Conservation (phyloP, 2,888 invertebrate species). For the Onthophagus sagittarius region DNA sequence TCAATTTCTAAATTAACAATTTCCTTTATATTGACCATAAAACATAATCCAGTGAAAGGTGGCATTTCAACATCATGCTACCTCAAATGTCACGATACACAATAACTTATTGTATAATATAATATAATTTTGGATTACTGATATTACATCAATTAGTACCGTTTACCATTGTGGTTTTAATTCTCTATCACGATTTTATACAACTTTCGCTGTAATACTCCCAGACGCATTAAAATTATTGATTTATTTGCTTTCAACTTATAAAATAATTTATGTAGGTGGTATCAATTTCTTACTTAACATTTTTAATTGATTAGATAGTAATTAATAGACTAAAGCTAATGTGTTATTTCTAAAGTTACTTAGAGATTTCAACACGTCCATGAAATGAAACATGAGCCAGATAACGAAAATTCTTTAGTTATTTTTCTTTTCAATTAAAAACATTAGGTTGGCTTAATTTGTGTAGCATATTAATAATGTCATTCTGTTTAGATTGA, state of each 20-base stretch:
- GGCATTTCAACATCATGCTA: neutral
- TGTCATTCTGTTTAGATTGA: neutral
- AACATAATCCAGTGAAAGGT: neutral
- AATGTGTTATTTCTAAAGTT: too few relatives aligned
- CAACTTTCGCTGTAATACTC: neutral
- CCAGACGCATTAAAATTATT: too few relatives aligned
- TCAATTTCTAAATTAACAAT: neutral
- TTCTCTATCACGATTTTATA: neutral
- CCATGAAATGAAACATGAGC: too few relatives aligned
- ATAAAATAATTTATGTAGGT: too few relatives aligned
- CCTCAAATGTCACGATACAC: neutral
- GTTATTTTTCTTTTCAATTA: neutral
- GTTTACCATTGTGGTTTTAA: neutral
- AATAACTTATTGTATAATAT: neutral
- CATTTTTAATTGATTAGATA: too few relatives aligned
- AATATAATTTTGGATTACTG: neutral
- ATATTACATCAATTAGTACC: neutral
- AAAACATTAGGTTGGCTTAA: neutral
- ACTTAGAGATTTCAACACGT: too few relatives aligned
- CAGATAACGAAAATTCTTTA: too few relatives aligned
- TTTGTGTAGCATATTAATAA: neutral
- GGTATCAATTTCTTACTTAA: too few relatives aligned
- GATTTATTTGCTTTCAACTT: too few relatives aligned
- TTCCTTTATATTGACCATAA: neutral
- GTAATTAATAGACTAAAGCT: too few relatives aligned